Percentiles rank a stretch among this genome's conserved stretches.
Evolutionary conservation across 2,113 vertebrate genomes (phyloP).

Genomic region (Leucopternis melanops): DNA sequence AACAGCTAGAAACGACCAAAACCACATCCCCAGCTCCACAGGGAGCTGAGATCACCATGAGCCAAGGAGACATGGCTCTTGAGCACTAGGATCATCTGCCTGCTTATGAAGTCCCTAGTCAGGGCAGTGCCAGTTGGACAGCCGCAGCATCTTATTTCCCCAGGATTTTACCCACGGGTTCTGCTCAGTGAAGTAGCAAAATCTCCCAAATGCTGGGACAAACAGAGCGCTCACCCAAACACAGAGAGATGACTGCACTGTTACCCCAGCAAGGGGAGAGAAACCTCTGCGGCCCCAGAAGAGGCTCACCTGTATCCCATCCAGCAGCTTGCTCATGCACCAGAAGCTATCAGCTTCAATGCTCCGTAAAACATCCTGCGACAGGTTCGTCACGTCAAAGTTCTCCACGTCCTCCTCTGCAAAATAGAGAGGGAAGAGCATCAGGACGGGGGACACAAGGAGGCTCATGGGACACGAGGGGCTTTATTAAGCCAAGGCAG

Average conservation of each 20-base stretch:
- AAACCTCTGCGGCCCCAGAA: neutral
- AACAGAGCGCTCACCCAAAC: neutral
- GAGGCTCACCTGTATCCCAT: conserved; percentile 89
- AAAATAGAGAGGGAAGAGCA: conserved; percentile 19
- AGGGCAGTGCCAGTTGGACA: neutral
- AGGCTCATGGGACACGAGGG: rapidly evolving
- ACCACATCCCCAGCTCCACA: neutral
- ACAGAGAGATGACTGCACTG: neutral
- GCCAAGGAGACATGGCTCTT: neutral
- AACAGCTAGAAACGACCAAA: neutral
- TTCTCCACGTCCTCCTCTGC: conserved; percentile 95
- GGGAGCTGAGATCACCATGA: neutral
- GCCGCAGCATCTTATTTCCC: neutral
- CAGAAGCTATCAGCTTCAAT: conserved; percentile 98
- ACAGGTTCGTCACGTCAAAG: conserved; percentile 87
- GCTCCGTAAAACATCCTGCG: conserved; percentile 87
- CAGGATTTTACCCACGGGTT: neutral
- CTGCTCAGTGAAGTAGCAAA: neutral
- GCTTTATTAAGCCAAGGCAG: neutral
- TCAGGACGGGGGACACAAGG: neutral
- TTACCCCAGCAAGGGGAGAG: neutral
- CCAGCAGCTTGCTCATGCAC: conserved; percentile 98
- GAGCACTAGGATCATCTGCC: neutral
- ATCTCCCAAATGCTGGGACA: neutral
- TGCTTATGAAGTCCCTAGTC: neutral